Conservation (phyloP, 1,140 invertebrate species). For the Campoletis sonorensis region DNA sequence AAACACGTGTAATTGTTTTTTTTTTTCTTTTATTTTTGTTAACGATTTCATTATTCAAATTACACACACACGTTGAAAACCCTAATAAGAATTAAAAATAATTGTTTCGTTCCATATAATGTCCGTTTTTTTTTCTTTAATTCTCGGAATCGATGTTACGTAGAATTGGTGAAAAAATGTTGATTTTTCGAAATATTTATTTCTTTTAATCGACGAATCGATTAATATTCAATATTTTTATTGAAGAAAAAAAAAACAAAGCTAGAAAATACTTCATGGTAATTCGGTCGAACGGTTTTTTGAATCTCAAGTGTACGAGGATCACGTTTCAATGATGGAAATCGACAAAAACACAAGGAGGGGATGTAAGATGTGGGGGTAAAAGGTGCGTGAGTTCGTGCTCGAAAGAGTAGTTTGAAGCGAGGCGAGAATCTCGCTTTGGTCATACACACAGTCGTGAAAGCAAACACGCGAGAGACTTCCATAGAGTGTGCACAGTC, state of each 20-base stretch:
- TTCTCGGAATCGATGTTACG: no score
- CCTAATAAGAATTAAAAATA: no score
- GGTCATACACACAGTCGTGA: constrained; percentile 2
- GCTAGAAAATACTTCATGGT: neutral
- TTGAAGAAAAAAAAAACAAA: neutral
- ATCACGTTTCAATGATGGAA: neutral
- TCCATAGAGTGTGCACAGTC: constrained; percentile 1
- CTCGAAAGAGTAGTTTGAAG: neutral
- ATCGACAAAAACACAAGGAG: neutral
- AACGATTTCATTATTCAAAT: no score
- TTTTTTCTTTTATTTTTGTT: no score
- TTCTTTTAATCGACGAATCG: no score
- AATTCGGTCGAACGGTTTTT: neutral
- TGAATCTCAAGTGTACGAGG: neutral
- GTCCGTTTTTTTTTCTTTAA: no score
- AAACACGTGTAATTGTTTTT: neutral
- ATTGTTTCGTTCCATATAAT: no score
- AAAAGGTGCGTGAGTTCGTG: constrained; percentile 25
- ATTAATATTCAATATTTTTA: neutral
- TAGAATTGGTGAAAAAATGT: no score
- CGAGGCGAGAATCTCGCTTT: neutral
- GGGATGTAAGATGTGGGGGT: neutral
- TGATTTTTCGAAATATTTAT: no score
- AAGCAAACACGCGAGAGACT: constrained; percentile 13
- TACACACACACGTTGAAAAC: no score